Conservation (phyloP, 2,888 invertebrate species). For the Eupithecia pulchellata region DNA sequence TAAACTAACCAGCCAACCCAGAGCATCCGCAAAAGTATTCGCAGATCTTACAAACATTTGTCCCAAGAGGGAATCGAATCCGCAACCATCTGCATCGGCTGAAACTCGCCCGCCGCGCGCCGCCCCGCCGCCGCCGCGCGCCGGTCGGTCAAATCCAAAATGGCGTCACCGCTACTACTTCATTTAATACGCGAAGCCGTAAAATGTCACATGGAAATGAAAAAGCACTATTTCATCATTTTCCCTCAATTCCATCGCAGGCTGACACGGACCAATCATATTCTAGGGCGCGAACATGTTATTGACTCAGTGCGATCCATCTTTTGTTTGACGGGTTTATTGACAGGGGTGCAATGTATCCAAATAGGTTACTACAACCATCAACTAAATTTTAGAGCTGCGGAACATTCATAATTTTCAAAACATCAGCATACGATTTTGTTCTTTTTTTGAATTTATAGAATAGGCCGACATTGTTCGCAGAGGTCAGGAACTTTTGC, state of each 20-base stretch:
- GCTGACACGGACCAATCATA: conserved; percentile 40
- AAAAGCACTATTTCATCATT: conserved; percentile 18
- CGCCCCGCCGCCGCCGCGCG: too few species aligned
- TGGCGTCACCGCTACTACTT: background rate
- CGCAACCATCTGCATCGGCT: too few species aligned
- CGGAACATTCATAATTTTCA: too few species aligned
- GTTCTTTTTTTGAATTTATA: too few species aligned
- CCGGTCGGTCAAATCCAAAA: too few species aligned
- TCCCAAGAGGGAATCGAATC: too few species aligned
- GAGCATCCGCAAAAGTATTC: too few species aligned
- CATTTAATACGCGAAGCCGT: background rate
- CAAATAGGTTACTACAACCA: background rate
- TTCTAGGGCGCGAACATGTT: conserved; percentile 23
- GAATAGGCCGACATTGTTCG: too few species aligned
- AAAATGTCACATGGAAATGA: background rate
- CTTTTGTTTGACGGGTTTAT: conserved; percentile 39
- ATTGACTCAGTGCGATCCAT: conserved; percentile 40
- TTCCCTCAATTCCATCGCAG: conserved; percentile 18
- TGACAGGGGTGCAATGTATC: conserved; percentile 25
- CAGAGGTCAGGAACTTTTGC: background rate
- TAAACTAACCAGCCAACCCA: too few species aligned
- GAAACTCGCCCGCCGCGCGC: too few species aligned
- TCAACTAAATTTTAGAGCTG: background rate
- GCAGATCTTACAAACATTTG: too few species aligned
- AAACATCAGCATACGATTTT: too few species aligned